A percentile compares a stretch with the other conserved stretches of the same genome.
phyloP scores from a whole-genome alignment of 2,888 invertebrate genomes.

The Diarsia mendica region DNA sequence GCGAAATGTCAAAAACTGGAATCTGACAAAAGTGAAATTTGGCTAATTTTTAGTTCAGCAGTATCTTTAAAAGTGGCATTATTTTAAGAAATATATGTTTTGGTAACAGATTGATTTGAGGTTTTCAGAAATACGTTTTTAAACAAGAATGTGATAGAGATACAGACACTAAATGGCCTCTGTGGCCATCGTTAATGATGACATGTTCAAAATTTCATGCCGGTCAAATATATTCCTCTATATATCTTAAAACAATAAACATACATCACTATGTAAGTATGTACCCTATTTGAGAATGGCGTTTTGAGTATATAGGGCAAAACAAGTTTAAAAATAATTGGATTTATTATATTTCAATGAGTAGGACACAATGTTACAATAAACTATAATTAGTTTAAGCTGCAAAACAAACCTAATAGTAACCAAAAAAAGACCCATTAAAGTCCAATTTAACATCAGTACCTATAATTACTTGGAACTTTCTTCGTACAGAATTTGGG shows the following conservation, averaged over 20 bases:
- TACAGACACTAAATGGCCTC: neutral
- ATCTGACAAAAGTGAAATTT: neutral
- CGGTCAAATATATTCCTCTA: neutral
- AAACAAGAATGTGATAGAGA: neutral
- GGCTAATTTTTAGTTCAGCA: neutral
- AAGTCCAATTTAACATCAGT: neutral
- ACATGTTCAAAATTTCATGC: neutral
- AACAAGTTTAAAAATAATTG: neutral
- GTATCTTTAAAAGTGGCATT: neutral
- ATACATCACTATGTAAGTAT: too few species aligned
- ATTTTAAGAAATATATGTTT: neutral
- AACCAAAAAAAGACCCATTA: neutral
- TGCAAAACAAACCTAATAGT: neutral
- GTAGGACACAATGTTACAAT: neutral
- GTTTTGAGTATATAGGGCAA: neutral
- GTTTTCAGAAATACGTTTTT: neutral
- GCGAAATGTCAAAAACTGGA: neutral
- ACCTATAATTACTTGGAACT: constrained; percentile 11
- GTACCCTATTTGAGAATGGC: neutral
- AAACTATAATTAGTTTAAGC: neutral
- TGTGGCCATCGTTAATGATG: too few species aligned
- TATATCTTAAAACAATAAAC: neutral
- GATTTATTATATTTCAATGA: neutral
- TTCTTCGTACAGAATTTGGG: constrained; percentile 54
- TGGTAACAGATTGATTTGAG: neutral